Conservation (phyloP, 1,140 invertebrate genomes). For the Rhynchophorus ferrugineus region DNA sequence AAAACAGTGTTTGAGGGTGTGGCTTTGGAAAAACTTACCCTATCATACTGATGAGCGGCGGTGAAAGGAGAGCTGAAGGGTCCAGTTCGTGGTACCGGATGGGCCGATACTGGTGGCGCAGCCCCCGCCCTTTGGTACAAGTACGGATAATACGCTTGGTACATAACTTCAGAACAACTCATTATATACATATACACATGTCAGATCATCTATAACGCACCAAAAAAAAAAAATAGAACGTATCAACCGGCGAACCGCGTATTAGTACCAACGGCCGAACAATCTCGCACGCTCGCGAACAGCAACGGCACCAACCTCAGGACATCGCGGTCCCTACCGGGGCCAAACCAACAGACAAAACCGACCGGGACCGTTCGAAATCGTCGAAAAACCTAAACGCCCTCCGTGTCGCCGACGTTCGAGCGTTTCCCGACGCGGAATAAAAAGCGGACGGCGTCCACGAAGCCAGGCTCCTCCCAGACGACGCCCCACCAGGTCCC, state of each 20-base stretch:
- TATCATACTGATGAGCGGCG: conserved; percentile 46
- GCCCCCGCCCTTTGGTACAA: conserved; percentile 46
- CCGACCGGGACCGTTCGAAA: no score
- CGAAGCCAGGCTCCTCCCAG: conserved; percentile 21
- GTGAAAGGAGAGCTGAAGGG: conserved; percentile 39
- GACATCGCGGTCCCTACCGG: no score
- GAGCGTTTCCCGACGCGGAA: conserved; percentile 25
- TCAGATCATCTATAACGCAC: conserved; percentile 21
- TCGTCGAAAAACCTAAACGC: no score
- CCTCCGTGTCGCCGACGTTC: no score
- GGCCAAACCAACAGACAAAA: no score
- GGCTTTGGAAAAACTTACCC: conserved; percentile 37
- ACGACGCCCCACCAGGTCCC: conserved; percentile 16
- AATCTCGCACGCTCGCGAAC: no score
- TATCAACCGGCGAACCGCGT: conserved; percentile 1
- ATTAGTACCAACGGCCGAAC: background rate
- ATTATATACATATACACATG: conserved; percentile 40
- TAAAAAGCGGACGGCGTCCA: conserved; percentile 33
- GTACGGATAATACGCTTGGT: conserved; percentile 51
- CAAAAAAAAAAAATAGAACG: conserved; percentile 7
- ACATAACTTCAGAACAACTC: conserved; percentile 53
- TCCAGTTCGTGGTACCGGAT: conserved; percentile 40
- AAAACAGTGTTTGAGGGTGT: background rate
- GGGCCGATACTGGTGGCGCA: conserved; percentile 39
- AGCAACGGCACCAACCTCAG: no score